Evolutionary conservation across 2,888 invertebrate species (phyloP).

Genomic region (Drosophila birchii): DNA sequence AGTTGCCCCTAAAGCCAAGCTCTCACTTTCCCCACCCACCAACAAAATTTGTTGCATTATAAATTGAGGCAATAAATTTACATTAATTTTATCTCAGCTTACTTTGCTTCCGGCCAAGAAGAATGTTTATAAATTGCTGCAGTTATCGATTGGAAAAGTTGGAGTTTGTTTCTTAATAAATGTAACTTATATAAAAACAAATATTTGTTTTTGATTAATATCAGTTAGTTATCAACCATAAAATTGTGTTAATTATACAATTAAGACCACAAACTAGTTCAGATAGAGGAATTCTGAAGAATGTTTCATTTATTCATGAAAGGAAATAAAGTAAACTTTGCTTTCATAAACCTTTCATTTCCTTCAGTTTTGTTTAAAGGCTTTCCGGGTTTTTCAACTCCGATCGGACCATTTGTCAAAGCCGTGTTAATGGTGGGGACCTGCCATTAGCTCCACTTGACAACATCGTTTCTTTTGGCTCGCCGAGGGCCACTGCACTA

Average conservation of each 20-base stretch:
- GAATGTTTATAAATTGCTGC: constrained; percentile 6
- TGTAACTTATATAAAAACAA: too few relatives aligned
- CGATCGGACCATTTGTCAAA: constrained; percentile 46
- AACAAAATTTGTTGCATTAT: constrained; percentile 70
- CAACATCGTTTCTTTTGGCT: constrained; percentile 38
- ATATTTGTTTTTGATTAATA: not conserved
- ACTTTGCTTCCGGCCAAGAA: constrained; percentile 19
- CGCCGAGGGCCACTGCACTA: constrained; percentile 22
- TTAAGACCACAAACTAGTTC: too few relatives aligned
- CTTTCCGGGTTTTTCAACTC: constrained; percentile 10
- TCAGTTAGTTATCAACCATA: not conserved
- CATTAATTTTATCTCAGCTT: constrained; percentile 65
- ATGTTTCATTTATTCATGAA: not conserved
- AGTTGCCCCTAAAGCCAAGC: constrained; percentile 11
- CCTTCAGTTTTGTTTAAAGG: not conserved
- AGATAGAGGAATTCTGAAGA: not conserved
- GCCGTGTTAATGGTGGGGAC: constrained; percentile 33
- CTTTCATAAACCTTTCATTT: not conserved
- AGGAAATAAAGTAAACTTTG: not conserved
- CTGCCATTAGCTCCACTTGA: constrained; percentile 32
- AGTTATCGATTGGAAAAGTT: constrained; percentile 20
- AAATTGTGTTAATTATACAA: not conserved
- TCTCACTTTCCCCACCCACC: constrained; percentile 41
- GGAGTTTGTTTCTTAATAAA: not conserved
- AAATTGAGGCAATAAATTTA: constrained; percentile 79